These are phyloP conservation scores for Clarias platycephalus DNA, from an alignment of 2,797 vertebrate species.

Conservation along the genomic window DNA sequence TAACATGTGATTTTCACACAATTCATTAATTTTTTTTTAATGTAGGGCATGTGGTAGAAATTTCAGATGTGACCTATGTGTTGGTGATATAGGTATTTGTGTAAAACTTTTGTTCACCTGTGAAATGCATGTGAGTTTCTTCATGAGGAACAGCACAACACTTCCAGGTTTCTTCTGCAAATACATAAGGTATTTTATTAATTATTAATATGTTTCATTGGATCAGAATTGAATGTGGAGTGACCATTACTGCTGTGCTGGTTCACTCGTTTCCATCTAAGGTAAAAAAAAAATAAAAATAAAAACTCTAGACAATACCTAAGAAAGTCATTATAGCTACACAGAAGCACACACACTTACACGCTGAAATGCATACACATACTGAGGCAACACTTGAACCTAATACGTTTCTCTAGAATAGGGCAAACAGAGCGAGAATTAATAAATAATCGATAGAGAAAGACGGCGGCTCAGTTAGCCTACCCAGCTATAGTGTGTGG, in stretches of 20 bases:
- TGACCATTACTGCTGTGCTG: neutral
- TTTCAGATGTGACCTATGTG: neutral
- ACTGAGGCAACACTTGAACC: constrained; percentile 50
- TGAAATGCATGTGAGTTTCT: neutral
- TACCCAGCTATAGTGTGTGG: constrained; percentile 34
- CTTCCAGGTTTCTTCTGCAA: neutral
- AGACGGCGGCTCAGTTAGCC: constrained; percentile 52
- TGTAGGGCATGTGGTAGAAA: neutral
- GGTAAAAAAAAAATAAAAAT: no score
- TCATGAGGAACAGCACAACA: neutral
- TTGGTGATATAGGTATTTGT: neutral
- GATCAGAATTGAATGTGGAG: neutral
- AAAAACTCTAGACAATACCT: constrained; percentile 41
- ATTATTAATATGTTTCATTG: neutral
- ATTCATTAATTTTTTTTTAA: neutral
- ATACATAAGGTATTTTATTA: neutral
- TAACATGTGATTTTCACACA: neutral
- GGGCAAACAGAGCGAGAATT: constrained; percentile 50
- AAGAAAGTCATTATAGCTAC: constrained; percentile 32
- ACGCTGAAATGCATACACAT: constrained; percentile 40
- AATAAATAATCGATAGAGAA: constrained; percentile 57
- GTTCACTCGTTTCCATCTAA: neutral
- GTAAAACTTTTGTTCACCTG: neutral
- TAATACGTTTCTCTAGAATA: constrained; percentile 48
- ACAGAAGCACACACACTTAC: constrained; percentile 11